These are phyloP conservation scores for Microcebus murinus DNA, from an alignment of 2,113 vertebrate genomes.

Conservation along the genomic window DNA sequence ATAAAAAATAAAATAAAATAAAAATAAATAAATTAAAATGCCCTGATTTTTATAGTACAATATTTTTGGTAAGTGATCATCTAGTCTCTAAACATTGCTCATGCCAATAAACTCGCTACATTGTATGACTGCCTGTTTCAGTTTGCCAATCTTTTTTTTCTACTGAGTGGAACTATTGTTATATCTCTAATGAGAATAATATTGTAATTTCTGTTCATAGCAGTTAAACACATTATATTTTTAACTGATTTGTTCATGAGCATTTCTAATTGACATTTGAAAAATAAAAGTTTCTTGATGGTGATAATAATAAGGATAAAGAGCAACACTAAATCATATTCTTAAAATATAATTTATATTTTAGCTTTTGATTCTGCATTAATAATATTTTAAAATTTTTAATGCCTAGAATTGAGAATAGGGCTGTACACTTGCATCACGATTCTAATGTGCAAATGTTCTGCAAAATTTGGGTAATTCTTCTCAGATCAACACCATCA, in stretches of 20 bases:
- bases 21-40: background rate
- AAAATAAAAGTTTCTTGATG: constrained; percentile 1
- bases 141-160: background rate
- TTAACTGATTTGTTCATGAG: background rate
- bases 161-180: background rate
- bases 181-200: background rate
- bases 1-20: no score
- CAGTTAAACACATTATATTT: background rate
- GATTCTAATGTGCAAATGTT: background rate
- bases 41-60: background rate
- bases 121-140: background rate
- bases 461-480: background rate
- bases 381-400: background rate
- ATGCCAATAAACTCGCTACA: background rate
- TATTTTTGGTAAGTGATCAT: background rate
- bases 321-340: background rate
- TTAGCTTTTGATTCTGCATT: background rate
- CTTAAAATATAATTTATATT: background rate
- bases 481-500: background rate
- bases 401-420: background rate
- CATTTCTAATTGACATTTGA: background rate
- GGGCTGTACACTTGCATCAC: background rate
- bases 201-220: background rate
- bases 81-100: background rate
- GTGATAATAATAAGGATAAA: background rate